These are phyloP conservation scores for Sphenopsis melanotis DNA, from an alignment of 2,797 vertebrate genomes.

Conservation along the genomic window DNA sequence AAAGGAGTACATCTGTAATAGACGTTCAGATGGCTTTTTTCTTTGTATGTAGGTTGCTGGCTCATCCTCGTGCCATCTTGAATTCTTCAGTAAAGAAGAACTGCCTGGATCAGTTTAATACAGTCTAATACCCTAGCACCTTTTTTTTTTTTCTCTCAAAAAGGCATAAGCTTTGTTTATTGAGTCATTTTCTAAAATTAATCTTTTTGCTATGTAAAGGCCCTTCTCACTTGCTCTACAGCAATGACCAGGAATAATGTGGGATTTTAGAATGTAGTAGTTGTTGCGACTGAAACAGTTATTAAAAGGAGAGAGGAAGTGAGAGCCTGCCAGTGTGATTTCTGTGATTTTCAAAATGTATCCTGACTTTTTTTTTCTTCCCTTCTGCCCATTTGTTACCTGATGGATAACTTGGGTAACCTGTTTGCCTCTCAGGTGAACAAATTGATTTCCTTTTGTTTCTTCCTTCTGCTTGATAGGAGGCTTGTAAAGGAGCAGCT, in stretches of 20 bases:
- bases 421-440: background rate
- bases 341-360: background rate
- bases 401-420: background rate
- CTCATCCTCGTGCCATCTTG: background rate
- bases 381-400: background rate
- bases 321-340: background rate
- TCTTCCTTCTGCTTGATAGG: background rate
- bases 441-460: background rate
- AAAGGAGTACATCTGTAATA: background rate
- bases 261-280: slow-evolving; percentile 13
- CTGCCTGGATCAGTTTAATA: background rate
- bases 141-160: slow-evolving; percentile 28
- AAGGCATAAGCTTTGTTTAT: slow-evolving; percentile 7
- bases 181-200: slow-evolving; percentile 46
- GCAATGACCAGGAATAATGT: background rate
- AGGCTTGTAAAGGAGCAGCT: background rate
- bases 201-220: slow-evolving; percentile 3
- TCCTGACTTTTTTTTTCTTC: background rate
- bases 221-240: slow-evolving; percentile 17
- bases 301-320: background rate
- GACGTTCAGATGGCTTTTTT: background rate
- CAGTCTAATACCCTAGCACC: background rate
- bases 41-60: background rate
- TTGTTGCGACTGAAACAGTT: slow-evolving; percentile 32
- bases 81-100: background rate